Evolutionary conservation across 2,113 vertebrate species (phyloP).

Genomic region (Rhinoptilus africanus): DNA sequence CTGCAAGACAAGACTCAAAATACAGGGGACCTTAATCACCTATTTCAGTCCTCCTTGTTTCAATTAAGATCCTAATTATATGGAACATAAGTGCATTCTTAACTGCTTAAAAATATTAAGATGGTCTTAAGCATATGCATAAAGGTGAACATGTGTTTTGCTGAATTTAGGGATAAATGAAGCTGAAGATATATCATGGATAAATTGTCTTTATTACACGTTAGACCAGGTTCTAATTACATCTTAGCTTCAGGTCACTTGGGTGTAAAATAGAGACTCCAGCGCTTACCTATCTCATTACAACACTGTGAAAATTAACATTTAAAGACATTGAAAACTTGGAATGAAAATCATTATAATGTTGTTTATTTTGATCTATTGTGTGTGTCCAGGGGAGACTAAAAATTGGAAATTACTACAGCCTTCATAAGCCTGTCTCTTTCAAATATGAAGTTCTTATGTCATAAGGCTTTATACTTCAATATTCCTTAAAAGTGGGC

Average conservation of each 20-base stretch:
- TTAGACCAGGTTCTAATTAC: not conserved
- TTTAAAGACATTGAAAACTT: not conserved
- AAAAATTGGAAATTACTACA: not conserved
- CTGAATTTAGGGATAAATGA: constrained; percentile 4
- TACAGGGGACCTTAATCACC: not conserved
- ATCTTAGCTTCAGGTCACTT: not conserved
- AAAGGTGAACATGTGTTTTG: not conserved
- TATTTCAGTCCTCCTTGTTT: not conserved
- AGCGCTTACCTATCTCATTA: not conserved
- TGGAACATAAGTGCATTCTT: not conserved
- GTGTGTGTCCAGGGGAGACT: not conserved
- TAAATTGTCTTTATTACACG: not conserved
- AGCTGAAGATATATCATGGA: not conserved
- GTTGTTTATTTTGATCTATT: not conserved
- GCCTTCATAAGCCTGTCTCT: not conserved
- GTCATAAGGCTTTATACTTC: not conserved
- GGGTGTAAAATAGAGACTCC: not conserved
- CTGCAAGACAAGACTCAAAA: not conserved
- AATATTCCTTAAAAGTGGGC: not conserved
- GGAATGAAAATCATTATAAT: not conserved
- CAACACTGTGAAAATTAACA: not conserved
- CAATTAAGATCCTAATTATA: not conserved
- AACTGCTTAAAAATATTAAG: not conserved
- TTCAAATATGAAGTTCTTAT: not conserved
- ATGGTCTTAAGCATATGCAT: not conserved